Evolutionary conservation across 1,140 invertebrate genomes (phyloP), one percentile per base, ranked within the genome.

Genomic region (Danaus melanippus): DNA sequence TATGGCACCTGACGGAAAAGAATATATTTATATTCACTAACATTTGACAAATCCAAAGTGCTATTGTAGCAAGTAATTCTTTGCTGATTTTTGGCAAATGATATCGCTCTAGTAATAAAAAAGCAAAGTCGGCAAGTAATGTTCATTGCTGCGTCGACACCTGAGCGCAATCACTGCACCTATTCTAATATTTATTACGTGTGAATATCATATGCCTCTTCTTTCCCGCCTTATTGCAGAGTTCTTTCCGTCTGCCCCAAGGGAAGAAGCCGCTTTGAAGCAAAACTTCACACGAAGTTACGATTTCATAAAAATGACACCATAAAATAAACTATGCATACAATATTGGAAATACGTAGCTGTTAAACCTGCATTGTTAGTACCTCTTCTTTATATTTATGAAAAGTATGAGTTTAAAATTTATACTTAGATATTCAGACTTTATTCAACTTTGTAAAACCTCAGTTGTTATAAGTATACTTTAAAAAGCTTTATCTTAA

Each of bases 131-230:
- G 52, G 54, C 51, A 59, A 57, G 53, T 59, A 57, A 64, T 12
- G 54, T 50, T 59, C 49, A 66, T 66, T 53, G 51, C 53, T 48
- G 53, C 48, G 63, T 60, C 66, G 62, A 70, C 67, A 70, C 67
- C 67, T 73, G 77, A 56, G 65, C 60, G 70, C 70, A 71, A 86
- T 83, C 83, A 82, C 79, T 82, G 81, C 78, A 83, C 68, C 78
- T 84, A 66, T 71, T 86, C 71, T 86, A 86, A 84, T 86, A 86
- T 86, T 86, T 84, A 86, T 86, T 83, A 74, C 79, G 64, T 70
- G 76, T 86, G 78, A 86, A 86, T 86, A 84, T 84, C 74, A 74
- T 76, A 84, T 84, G 70, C 54, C 65, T 59, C 61, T 79, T 76
- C 72, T 77, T 83, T 74, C 56, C 66, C 57, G 57, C 68, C 62